Conservation (phyloP, 2,113 vertebrate genomes). For the Thamnaconus septentrionalis region DNA sequence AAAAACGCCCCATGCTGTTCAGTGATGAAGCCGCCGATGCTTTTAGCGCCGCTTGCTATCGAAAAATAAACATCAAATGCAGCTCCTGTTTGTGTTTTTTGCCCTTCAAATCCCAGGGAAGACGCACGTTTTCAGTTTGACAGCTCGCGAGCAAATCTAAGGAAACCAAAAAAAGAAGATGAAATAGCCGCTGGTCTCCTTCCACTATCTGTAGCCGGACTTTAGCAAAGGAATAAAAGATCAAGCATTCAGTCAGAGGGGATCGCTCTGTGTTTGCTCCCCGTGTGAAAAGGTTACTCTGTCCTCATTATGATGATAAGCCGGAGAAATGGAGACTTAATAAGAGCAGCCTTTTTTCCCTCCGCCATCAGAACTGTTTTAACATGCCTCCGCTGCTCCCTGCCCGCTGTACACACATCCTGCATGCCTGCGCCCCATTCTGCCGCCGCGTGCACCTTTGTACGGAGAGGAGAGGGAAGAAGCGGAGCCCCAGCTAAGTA, state of each 20-base stretch:
- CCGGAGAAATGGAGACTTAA: constrained; percentile 41
- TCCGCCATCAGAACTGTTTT: constrained; percentile 29
- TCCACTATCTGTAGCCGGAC: background rate
- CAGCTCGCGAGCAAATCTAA: background rate
- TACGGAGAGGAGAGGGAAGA: constrained; percentile 33
- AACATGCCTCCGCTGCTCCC: constrained; percentile 42
- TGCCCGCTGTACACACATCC: constrained; percentile 5
- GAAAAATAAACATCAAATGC: constrained; percentile 53
- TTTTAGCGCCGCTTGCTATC: background rate
- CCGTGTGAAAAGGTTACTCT: constrained; percentile 65
- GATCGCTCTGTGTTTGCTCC: constrained; percentile 46
- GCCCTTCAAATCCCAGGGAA: constrained; percentile 24
- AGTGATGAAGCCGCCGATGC: too few species aligned
- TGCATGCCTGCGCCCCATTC: constrained; percentile 2
- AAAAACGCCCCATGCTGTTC: too few species aligned
- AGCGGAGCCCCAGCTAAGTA: constrained; percentile 76
- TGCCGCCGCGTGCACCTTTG: constrained; percentile 32
- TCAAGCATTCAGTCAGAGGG: constrained; percentile 30
- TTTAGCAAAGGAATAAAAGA: constrained; percentile 34
- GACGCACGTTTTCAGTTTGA: background rate
- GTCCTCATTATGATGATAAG: constrained; percentile 71
- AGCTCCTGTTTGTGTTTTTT: constrained; percentile 7
- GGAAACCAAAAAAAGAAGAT: too few species aligned
- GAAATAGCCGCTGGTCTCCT: too few species aligned
- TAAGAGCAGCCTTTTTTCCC: constrained; percentile 17